A percentile compares a stretch with the other conserved stretches of the same genome.
Conservation (phyloP, 2,888 invertebrate genomes). For the Cristatella mucedo region DNA sequence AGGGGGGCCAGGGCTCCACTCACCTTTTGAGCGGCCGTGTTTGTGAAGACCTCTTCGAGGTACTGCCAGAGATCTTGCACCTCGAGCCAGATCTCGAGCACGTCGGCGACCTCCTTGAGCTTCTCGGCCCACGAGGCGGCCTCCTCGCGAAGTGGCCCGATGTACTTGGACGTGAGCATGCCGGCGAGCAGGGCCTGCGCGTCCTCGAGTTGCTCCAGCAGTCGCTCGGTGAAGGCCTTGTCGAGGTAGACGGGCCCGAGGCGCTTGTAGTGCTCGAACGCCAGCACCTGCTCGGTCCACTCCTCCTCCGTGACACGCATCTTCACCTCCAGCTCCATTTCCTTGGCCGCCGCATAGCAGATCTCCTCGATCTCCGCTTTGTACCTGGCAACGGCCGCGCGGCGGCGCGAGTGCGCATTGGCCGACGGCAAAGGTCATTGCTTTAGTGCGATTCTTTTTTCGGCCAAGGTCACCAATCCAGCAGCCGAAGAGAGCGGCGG, state of each 20-base stretch:
- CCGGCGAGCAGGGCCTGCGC: conserved; percentile 33
- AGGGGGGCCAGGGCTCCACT: conserved; percentile 3
- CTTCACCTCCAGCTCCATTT: conserved; percentile 36
- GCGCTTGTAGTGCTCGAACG: conserved; percentile 35
- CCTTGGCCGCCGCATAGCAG: conserved; percentile 32
- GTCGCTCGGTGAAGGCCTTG: conserved; percentile 30
- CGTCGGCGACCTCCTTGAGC: conserved; percentile 36
- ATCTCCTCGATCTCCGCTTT: conserved; percentile 33
- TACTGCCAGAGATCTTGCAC: conserved; percentile 38
- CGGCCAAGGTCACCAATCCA: too few species aligned
- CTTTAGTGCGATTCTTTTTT: too few species aligned
- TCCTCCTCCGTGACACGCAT: conserved; percentile 37
- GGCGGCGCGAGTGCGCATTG: too few species aligned
- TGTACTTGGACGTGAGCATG: conserved; percentile 19
- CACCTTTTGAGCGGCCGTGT: conserved; percentile 28
- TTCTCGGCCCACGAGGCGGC: conserved; percentile 38
- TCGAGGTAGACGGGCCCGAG: conserved; percentile 36
- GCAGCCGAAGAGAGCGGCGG: too few species aligned
- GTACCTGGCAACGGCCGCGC: conserved; percentile 20
- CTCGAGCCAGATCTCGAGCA: conserved; percentile 37
- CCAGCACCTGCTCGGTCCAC: conserved; percentile 39
- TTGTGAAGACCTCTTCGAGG: conserved; percentile 36
- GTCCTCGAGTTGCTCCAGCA: conserved; percentile 38
- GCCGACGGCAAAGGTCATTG: too few species aligned
- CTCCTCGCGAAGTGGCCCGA: conserved; percentile 36